Evolutionary conservation across 2,888 invertebrate species (phyloP).

Genomic region (Epinotia bilunana): DNA sequence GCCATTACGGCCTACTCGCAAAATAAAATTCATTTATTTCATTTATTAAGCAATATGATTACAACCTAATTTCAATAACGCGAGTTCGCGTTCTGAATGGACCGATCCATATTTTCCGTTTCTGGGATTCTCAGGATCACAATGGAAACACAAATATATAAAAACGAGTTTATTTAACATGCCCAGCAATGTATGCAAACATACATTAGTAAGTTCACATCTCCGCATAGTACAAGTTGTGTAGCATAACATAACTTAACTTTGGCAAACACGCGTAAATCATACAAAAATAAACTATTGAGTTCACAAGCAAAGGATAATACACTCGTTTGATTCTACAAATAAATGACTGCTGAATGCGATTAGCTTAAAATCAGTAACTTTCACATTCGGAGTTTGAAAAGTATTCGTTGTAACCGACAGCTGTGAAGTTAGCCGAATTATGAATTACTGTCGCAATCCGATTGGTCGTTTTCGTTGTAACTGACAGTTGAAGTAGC

Average conservation of each 20-base stretch:
- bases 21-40: too few relatives aligned
- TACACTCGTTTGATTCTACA: slow-evolving; percentile 30
- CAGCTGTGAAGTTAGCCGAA: slow-evolving; percentile 18
- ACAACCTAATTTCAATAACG: too few relatives aligned
- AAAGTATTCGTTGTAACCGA: not conserved
- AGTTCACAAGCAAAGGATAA: slow-evolving; percentile 41
- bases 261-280: slow-evolving; percentile 62
- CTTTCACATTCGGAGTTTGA: not conserved
- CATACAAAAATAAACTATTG: slow-evolving; percentile 68
- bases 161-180: slow-evolving; percentile 73
- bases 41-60: too few relatives aligned
- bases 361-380: not conserved
- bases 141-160: slow-evolving; percentile 46
- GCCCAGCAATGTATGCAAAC: slow-evolving; percentile 78
- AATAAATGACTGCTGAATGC: slow-evolving; percentile 10
- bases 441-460: not conserved
- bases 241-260: slow-evolving; percentile 52
- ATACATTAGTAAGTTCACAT: slow-evolving; percentile 20
- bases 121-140: not conserved
- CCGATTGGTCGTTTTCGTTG: slow-evolving; percentile 4
- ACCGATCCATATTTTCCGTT: too few relatives aligned
- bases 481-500: not conserved
- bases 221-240: slow-evolving; percentile 49
- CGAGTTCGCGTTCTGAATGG: too few relatives aligned
- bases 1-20: too few relatives aligned